These are phyloP conservation scores for Pachycephala philippinensis DNA, from an alignment of 2,113 vertebrate genomes.

Conservation along the genomic window DNA sequence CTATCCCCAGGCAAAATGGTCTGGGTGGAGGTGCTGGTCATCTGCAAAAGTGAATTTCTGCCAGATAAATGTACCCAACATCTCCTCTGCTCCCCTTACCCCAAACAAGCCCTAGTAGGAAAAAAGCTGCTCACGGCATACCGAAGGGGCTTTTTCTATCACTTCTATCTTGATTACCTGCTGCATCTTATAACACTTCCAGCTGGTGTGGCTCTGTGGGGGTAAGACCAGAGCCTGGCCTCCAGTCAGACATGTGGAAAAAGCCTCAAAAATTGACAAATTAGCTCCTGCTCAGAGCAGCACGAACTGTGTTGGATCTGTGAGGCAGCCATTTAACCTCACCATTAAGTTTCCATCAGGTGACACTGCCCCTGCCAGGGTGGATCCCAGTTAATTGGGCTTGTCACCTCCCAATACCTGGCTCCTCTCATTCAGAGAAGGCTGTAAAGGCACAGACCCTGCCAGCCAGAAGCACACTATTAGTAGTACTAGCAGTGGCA, in stretches of 20 bases:
- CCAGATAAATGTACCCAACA: not conserved
- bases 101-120: not conserved
- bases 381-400: not conserved
- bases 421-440: not conserved
- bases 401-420: not conserved
- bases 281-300: not conserved
- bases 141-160: not conserved
- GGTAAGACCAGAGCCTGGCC: not conserved
- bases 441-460: not conserved
- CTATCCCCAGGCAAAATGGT: rapidly evolving
- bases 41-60: not conserved
- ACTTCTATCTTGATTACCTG: not conserved
- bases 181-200: not conserved
- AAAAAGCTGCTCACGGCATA: not conserved
- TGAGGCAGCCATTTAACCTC: not conserved
- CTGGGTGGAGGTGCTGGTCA: not conserved
- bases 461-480: not conserved
- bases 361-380: not conserved
- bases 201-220: not conserved
- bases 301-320: rapidly evolving
- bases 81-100: not conserved
- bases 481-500: not conserved
- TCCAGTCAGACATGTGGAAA: not conserved
- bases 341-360: not conserved
- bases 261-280: not conserved